Percentiles rank a stretch among this genome's conserved stretches.
Evolutionary conservation across 2,113 vertebrate species (phyloP).

Genomic region (Falco punctatus): DNA sequence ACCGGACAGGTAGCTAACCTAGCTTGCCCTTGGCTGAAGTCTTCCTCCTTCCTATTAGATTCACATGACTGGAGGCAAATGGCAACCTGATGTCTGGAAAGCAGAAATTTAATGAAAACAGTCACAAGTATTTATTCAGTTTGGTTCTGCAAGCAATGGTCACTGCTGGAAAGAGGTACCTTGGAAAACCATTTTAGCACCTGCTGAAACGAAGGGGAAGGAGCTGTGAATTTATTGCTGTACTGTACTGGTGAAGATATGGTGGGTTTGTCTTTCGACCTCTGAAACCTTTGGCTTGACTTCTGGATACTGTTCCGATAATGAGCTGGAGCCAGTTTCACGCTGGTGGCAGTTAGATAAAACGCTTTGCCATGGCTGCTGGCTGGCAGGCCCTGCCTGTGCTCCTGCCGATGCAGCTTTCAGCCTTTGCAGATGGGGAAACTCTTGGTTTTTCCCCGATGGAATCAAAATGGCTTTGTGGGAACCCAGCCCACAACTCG

Average conservation of each 20-base stretch:
- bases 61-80: not conserved
- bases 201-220: not conserved
- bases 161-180: rapidly evolving
- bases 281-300: not conserved
- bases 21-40: not conserved
- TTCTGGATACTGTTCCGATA: not conserved
- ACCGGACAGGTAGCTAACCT: not conserved
- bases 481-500: not conserved
- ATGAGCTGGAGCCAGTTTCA: rapidly evolving
- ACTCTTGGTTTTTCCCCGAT: not conserved
- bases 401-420: not conserved
- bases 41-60: not conserved
- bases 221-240: not conserved
- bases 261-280: not conserved
- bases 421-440: rapidly evolving
- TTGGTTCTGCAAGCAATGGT: not conserved
- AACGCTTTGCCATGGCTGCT: not conserved
- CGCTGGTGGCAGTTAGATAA: not conserved
- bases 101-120: not conserved
- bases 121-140: rapidly evolving
- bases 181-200: not conserved
- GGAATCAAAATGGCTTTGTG: not conserved
- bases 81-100: not conserved
- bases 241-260: not conserved
- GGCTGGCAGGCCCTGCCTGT: not conserved